A percentile compares a stretch with the other conserved stretches of the same genome.
Conservation (phyloP, 2,797 vertebrate genomes). For the Xerus rutilus region DNA sequence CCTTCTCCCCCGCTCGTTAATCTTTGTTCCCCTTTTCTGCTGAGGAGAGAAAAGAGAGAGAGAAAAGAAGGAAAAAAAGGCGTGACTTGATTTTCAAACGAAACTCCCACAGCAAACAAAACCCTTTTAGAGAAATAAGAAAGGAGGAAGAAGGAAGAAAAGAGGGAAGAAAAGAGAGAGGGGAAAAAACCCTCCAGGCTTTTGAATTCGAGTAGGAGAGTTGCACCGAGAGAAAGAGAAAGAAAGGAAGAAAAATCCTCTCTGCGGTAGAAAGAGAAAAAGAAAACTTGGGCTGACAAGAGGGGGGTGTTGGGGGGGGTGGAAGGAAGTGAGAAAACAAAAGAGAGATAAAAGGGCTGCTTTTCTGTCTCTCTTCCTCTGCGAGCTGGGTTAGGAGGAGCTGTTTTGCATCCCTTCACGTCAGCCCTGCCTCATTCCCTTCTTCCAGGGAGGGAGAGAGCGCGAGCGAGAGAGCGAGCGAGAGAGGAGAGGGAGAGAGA, state of each 20-base stretch:
- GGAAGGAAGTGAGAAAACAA: slow-evolving; percentile 88
- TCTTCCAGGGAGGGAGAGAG: slow-evolving; percentile 87
- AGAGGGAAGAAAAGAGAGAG: slow-evolving; percentile 54
- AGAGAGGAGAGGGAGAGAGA: neutral
- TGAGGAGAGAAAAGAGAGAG: slow-evolving; percentile 66
- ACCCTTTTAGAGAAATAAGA: slow-evolving; percentile 84
- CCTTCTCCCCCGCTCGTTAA: slow-evolving; percentile 73
- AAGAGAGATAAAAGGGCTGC: slow-evolving; percentile 86
- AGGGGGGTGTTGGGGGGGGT: slow-evolving; percentile 76
- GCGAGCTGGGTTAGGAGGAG: slow-evolving; percentile 87
- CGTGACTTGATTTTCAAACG: slow-evolving; percentile 85
- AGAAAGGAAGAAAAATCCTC: slow-evolving; percentile 78
- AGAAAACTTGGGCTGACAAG: slow-evolving; percentile 86
- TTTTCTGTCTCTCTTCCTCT: slow-evolving; percentile 79
- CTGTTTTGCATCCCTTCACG: slow-evolving; percentile 90
- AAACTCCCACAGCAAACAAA: slow-evolving; percentile 85
- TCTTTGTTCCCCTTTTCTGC: slow-evolving; percentile 85
- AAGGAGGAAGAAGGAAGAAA: slow-evolving; percentile 85
- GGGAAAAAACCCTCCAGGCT: slow-evolving; percentile 72
- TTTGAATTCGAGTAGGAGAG: slow-evolving; percentile 79
- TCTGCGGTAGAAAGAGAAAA: slow-evolving; percentile 80
- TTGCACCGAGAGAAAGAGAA: slow-evolving; percentile 67
- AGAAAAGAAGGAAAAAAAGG: slow-evolving; percentile 76
- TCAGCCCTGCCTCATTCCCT: slow-evolving; percentile 91
- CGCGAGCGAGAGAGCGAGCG: slow-evolving; percentile 38